Percentiles rank a stretch among this genome's conserved stretches.
Conservation (phyloP, 2,888 invertebrate species). For the Linnaemya tessellans region DNA sequence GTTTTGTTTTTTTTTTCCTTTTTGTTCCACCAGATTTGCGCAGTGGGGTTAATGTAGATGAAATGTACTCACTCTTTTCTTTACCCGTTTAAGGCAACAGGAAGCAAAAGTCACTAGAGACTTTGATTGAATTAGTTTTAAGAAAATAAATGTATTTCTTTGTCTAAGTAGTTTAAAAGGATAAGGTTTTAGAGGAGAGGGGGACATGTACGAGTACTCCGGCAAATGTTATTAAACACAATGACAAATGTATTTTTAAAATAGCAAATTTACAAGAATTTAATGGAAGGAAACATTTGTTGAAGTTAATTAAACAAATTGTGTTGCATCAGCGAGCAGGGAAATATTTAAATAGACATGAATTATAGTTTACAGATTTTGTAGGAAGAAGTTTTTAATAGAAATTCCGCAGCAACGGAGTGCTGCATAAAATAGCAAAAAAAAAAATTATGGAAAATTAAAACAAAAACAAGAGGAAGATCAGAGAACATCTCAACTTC, state of each 20-base stretch:
- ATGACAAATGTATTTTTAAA: conserved; percentile 65
- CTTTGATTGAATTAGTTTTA: conserved; percentile 69
- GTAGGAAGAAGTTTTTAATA: neutral
- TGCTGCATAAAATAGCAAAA: no score
- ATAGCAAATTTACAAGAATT: conserved; percentile 43
- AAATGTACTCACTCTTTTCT: neutral
- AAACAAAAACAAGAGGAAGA: no score
- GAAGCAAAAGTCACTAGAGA: conserved; percentile 65
- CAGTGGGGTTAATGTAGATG: conserved; percentile 22
- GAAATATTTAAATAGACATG: neutral
- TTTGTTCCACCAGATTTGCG: conserved; percentile 7
- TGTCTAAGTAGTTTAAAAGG: conserved; percentile 34
- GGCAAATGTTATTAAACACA: conserved; percentile 26
- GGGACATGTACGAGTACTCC: no score
- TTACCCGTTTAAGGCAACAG: neutral
- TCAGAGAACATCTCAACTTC: no score
- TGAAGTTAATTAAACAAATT: conserved; percentile 68
- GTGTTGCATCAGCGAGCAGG: conserved; percentile 45
- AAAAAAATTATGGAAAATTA: no score
- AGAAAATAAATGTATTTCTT: conserved; percentile 62
- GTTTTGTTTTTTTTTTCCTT: conserved; percentile 9
- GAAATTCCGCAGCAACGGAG: no score
- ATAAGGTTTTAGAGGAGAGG: conserved; percentile 1
- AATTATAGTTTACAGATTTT: neutral
- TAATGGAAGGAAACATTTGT: conserved; percentile 68